Base-by-base conservation (phyloP, 2,797 vertebrate genomes). In the Dermochelys coriacea region DNA sequence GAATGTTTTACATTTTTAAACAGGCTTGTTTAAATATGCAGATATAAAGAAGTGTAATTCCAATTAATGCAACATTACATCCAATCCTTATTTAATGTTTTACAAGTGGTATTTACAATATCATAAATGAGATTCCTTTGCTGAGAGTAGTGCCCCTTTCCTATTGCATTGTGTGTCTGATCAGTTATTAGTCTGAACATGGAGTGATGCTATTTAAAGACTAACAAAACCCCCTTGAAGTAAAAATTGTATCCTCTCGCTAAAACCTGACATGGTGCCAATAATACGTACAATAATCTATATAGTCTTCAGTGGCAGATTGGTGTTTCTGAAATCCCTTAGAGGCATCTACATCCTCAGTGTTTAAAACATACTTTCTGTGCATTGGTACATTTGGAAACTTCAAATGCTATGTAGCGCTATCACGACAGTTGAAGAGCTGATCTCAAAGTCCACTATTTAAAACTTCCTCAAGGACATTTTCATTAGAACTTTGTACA, bases 401-500 rank as follows among this genome's bases (percentile, higher is more conserved):
- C 94, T 97, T 98, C 97, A 97, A 97, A 97, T 97, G 89, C 79
- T 93, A 84, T 88, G 82, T 88, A 82, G n/a, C 71, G 89, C 94
- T 95, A 92, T 91, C 96, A 94, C 95, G 95, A 95, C 91, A 82
- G 54, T 93, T 91, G 93, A 97, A 90, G 92, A 94, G 87, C 95
- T 95, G 96, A 97, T 96, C 98, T 98, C 96, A 93, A 96, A 97
- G 98, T 97, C 97, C 97, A 97, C 97, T 96, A 96, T 97, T 97
- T 97, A 97, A 98, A 98, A 97, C 96, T 93, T 96, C 96, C 97
- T 98, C 95, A 96, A 98, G 98, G 97, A 97, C 97, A 96, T 98
- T 98, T 97, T 97, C 97, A 98, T 98, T 96, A 98, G 97, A 97
- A 97, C 97, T 96, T 98, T 98, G 97, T 97, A 96, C 96, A 95